Conservation (phyloP, 1,140 invertebrate genomes). For the Hylyphantes graminicola region DNA sequence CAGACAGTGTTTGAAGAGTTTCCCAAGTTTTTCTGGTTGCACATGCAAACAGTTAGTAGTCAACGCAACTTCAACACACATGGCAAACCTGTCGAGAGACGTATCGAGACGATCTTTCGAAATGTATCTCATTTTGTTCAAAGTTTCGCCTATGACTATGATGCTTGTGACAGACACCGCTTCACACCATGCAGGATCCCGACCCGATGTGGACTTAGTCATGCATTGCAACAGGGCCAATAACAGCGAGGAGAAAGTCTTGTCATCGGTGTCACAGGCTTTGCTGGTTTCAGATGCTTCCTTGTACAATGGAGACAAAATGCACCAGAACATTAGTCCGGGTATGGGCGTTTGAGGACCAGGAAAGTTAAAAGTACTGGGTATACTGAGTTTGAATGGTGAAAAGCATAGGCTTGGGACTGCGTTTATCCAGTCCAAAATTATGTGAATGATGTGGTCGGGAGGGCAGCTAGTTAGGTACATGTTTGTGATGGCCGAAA, state of each 20-base stretch:
- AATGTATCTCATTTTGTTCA: constrained; percentile 44
- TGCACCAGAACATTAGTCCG: constrained; percentile 53
- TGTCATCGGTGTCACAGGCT: neutral
- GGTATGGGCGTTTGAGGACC: constrained; percentile 55
- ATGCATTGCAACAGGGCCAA: constrained; percentile 43
- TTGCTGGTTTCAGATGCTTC: constrained; percentile 21
- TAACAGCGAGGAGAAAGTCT: constrained; percentile 40
- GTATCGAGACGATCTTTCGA: constrained; percentile 41
- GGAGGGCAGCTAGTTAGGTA: constrained; percentile 48
- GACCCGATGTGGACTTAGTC: neutral
- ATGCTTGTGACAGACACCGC: constrained; percentile 39
- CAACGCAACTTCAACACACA: constrained; percentile 52
- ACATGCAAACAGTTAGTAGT: constrained; percentile 38
- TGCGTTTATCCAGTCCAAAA: constrained; percentile 49
- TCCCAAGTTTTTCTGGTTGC: constrained; percentile 27
- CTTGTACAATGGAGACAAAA: constrained; percentile 50
- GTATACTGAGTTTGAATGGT: constrained; percentile 52
- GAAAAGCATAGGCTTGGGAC: constrained; percentile 26
- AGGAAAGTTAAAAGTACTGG: constrained; percentile 51
- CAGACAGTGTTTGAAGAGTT: constrained; percentile 43
- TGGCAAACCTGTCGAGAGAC: constrained; percentile 53
- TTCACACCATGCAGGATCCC: constrained; percentile 30
- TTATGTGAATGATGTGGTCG: constrained; percentile 35
- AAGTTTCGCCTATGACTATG: constrained; percentile 42
- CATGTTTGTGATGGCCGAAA: constrained; percentile 46